phyloP scores from a whole-genome alignment of 2,797 vertebrate species.

The Scarus forsteni region DNA sequence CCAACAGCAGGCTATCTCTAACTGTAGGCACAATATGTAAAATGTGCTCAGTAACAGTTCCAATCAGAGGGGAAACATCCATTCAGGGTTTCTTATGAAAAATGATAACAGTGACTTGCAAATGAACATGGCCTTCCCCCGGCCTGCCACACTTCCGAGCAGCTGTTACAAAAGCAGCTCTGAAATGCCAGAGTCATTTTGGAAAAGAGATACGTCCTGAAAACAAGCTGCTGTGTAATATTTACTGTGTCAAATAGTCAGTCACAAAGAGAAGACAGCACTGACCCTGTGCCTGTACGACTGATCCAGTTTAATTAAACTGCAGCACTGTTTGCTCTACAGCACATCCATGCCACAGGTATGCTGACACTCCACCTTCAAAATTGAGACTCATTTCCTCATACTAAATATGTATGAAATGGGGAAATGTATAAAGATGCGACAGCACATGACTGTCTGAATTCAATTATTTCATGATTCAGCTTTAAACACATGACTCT shows the following conservation, averaged over 20 bases:
- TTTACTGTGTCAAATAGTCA: constrained; percentile 69
- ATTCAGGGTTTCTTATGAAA: constrained; percentile 31
- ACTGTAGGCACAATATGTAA: constrained; percentile 14
- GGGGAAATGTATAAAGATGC: not conserved
- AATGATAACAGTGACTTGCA: constrained; percentile 35
- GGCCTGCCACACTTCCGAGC: not conserved
- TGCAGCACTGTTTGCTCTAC: constrained; percentile 31
- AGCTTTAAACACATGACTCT: no score
- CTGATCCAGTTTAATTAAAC: constrained; percentile 44
- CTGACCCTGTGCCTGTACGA: constrained; percentile 56
- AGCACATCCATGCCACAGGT: not conserved
- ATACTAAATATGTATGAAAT: not conserved
- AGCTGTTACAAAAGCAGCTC: constrained; percentile 8
- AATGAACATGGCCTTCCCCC: constrained; percentile 21
- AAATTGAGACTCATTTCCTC: not conserved
- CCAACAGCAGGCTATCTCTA: constrained; percentile 8
- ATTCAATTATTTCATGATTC: no score
- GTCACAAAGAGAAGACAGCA: constrained; percentile 53
- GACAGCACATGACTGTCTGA: no score
- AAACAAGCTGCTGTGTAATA: constrained; percentile 70
- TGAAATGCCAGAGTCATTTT: constrained; percentile 46
- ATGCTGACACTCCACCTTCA: constrained; percentile 1
- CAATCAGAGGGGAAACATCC: constrained; percentile 25
- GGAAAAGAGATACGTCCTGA: constrained; percentile 33
- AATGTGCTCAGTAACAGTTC: constrained; percentile 10